Percentiles rank a stretch among this genome's conserved stretches.
These are phyloP conservation scores for Festucalex cinctus DNA, from an alignment of 2,113 vertebrate genomes.

Conservation along the genomic window DNA sequence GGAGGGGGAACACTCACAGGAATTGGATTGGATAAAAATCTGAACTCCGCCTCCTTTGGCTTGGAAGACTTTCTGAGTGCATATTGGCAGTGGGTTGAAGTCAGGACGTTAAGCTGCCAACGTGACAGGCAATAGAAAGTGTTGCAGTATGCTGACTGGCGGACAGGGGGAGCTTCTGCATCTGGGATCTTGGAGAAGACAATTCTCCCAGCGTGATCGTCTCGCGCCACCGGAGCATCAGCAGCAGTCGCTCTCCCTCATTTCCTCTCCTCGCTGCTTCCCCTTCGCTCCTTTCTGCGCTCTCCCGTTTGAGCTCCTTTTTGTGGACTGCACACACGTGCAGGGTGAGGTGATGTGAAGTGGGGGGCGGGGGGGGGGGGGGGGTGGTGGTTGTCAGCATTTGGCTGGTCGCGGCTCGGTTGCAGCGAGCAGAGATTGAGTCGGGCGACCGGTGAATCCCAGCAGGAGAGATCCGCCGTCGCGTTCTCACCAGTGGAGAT, in stretches of 20 bases:
- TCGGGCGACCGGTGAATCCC: constrained; percentile 37
- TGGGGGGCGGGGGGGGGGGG: background rate
- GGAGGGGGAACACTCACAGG: no score
- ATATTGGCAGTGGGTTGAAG: background rate
- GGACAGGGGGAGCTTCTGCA: constrained; percentile 64
- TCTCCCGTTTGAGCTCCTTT: constrained; percentile 26
- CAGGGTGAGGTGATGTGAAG: background rate
- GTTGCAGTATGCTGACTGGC: constrained; percentile 36
- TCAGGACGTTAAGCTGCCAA: constrained; percentile 52
- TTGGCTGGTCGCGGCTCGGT: constrained; percentile 27
- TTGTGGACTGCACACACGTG: constrained; percentile 18
- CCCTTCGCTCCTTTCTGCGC: constrained; percentile 31
- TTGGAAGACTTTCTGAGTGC: background rate
- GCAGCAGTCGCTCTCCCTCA: constrained; percentile 48
- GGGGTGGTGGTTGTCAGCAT: constrained; percentile 22
- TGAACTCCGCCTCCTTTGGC: background rate
- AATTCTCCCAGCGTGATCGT: constrained; percentile 52
- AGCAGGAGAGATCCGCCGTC: constrained; percentile 22
- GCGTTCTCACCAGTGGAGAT: constrained; percentile 42
- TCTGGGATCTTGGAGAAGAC: constrained; percentile 56
- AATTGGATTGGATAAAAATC: background rate
- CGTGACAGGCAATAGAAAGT: background rate
- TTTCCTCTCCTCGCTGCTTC: constrained; percentile 24
- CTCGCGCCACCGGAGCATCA: constrained; percentile 46
- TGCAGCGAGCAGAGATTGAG: constrained; percentile 37